Evolutionary conservation across 2,113 vertebrate species (phyloP).

Genomic region (Pollimyrus isidori): DNA sequence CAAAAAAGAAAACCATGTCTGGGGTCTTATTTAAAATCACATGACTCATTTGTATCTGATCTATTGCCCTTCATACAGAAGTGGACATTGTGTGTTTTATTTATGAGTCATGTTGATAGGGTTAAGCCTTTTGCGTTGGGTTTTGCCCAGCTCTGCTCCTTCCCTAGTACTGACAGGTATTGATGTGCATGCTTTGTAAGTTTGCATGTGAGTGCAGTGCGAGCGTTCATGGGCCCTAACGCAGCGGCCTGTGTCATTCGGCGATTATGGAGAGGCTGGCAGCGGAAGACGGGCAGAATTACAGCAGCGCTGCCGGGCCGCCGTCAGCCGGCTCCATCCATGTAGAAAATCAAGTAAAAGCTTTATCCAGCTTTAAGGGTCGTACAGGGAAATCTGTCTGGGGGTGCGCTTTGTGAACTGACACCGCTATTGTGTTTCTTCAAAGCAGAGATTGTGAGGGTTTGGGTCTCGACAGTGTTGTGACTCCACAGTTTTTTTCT

Average conservation of each 20-base stretch:
- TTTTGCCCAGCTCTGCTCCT: background rate
- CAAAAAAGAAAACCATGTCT: background rate
- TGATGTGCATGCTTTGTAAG: background rate
- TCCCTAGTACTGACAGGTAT: background rate
- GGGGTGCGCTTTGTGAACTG: background rate
- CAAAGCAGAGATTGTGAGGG: slow-evolving; percentile 2
- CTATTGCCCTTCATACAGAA: background rate
- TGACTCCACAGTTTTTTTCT: background rate
- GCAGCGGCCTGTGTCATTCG: slow-evolving; percentile 7
- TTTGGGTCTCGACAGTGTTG: background rate
- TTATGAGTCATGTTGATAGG: background rate
- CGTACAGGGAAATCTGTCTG: background rate
- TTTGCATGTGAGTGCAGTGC: background rate
- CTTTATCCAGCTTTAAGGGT: slow-evolving; percentile 16
- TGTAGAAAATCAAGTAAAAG: slow-evolving; percentile 9
- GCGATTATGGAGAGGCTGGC: background rate
- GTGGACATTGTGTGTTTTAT: background rate
- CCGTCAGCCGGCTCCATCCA: background rate
- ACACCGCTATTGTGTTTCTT: background rate
- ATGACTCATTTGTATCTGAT: background rate
- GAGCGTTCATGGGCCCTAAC: background rate
- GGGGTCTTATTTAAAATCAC: background rate
- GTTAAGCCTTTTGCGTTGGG: background rate
- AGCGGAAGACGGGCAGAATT: background rate
- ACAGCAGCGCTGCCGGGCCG: background rate